Base-by-base conservation (phyloP, 2,113 vertebrate species). In the Amazona guildingii region DNA sequence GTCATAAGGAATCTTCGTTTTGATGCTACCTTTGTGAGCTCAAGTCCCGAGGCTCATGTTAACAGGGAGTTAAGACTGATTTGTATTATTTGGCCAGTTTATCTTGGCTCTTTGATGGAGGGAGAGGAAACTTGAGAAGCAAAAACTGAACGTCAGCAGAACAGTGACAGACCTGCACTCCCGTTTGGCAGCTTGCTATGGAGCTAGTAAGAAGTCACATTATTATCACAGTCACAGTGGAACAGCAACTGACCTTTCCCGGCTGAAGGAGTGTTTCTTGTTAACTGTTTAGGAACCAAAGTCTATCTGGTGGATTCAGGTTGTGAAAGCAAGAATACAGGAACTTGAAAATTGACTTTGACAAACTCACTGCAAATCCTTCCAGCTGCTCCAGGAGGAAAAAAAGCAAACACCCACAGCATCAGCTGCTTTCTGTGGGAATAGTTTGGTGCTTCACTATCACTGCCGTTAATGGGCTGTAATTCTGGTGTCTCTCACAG, bases 61-160 rank as follows among this genome's bases (percentile, higher is more conserved):
- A 82, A 17, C 14, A 77, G 91, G 63, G 95, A 91, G 90, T 93
- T 97, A 96, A 94, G 64, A 54, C 15, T 29, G 29, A 51, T 83
- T 88, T 6, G 5, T 86, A 12, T 59, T 66, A 86, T 88, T 86
- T 95, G 33, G n/a, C 90, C 79, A 86, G 83, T 15, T 85, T 89
- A 70, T 96, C 84, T 95, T 96, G 94, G 92, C 57, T 59, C 35
- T 23, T 59, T 59, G 33, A 57, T 61, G 76, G 76, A 79, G 81
- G 51, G 77, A 93, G 59, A 92, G 88, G 89, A 76, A 89, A 86
- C 86, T 94, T 86, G 82, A 92, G 83, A 91, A 92, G 68, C 62
- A 94, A 90, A 96, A 94, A 82, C 94, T 85, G 78, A 88, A 81
- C 91, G 86, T 97, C 95, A 96, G 90, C 96, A 96, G 91, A 95